A percentile compares a stretch with the other conserved stretches of the same genome.
These are phyloP conservation scores for Gymnogyps californianus DNA, from an alignment of 2,113 vertebrate genomes.

Conservation along the genomic window DNA sequence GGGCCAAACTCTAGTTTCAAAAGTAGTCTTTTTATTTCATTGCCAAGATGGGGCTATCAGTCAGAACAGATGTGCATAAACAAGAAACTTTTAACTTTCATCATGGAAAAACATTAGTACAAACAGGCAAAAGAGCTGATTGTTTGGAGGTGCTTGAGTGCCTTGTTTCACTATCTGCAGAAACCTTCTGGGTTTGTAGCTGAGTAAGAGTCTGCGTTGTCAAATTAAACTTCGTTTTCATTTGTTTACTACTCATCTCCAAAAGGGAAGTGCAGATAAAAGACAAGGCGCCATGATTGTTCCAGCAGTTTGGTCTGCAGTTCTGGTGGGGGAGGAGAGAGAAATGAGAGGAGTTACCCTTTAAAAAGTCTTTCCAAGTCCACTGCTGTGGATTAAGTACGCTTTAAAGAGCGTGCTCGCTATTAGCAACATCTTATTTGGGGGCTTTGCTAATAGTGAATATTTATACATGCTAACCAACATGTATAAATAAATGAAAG, in stretches of 20 bases:
- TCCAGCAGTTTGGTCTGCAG: neutral
- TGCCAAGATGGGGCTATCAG: constrained; percentile 37
- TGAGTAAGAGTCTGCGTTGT: neutral
- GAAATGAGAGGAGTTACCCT: neutral
- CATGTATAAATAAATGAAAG: neutral
- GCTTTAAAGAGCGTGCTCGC: neutral
- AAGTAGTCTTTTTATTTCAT: neutral
- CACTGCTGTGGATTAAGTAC: neutral
- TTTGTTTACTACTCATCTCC: constrained; percentile 18
- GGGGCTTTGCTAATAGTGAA: neutral
- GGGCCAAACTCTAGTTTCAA: neutral
- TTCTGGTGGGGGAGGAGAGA: neutral
- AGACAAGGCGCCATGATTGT: neutral
- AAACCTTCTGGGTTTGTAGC: constrained; percentile 28
- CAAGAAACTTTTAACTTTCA: neutral
- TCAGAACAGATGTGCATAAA: constrained; percentile 22
- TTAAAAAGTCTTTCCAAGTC: neutral
- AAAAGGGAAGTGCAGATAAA: neutral
- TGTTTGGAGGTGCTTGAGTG: neutral
- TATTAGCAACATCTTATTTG: neutral
- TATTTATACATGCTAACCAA: neutral
- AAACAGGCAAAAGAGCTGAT: neutral
- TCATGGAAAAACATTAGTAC: neutral
- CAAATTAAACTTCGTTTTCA: neutral
- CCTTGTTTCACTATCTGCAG: constrained; percentile 11